Base-by-base conservation (phyloP, 2,113 vertebrate species). In the Coptodon bakossiorum region DNA sequence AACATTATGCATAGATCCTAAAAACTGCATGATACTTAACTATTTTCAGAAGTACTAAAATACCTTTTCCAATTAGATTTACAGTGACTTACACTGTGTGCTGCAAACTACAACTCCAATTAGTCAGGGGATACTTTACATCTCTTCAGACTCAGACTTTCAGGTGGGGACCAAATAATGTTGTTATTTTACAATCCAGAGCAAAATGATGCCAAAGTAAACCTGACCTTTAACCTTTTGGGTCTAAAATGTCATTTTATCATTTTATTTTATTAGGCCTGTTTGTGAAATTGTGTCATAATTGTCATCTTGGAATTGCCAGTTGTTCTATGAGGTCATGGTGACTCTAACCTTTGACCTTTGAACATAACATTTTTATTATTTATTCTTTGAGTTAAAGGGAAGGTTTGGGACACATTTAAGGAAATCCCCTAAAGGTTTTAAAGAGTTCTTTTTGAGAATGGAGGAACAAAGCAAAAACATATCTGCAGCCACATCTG, bases 191-290 rank as follows among this genome's bases (percentile, higher is more conserved):
- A 14, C 3, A 16, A 43, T 24, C 34, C 34, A n/a, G 34, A 68
- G 34, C 6, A n/a, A 38, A 24, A 14, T 14, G 12, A 71, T 24
- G 36, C 2, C 63, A 40, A 40, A 68, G n/a, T 40, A 68, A 68
- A 40, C 0, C 36, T 1, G 63, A 22, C n/a, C n/a, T 68, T 40
- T 24, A 0, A 68, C 22, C 11, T 68, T 68, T 22, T 6, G 63
- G 36, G 29, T 68, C 7, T 68, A 68, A 40, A 24, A 68, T 40
- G n/a, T 68, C 1, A 24, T 68, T 68, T 68, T 19, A 14, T 24
- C n/a, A 1, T 68, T 40, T 68, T 40, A 38, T n/a, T 68, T 22
- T 14, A 68, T 38, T 68, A 22, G 11, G 19, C 1, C 34, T 68
- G 6, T 68, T 38, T 40, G 63, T 22, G 19, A 68, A 22, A 8